A percentile compares a stretch with the other conserved stretches of the same genome.
Conservation (phyloP, 1,140 invertebrate genomes). For the Drosophila melanica region DNA sequence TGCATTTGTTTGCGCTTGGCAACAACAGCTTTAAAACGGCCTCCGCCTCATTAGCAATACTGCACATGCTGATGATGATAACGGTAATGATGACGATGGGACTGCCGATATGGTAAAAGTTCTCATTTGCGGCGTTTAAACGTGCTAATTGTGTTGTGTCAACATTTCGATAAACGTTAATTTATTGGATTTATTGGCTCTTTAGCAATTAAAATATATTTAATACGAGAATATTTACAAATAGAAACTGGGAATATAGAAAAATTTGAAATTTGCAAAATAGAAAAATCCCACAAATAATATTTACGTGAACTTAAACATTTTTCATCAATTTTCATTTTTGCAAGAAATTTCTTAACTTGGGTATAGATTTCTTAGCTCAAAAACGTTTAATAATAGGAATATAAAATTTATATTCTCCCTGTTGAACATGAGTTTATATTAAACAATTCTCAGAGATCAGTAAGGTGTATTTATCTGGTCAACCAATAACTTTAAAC, state of each 20-base stretch:
- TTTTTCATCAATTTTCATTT: too few relatives aligned
- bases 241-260: background rate
- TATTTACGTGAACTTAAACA: background rate
- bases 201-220: background rate
- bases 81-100: conserved; percentile 24
- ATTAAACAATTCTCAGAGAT: background rate
- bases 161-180: conserved; percentile 52
- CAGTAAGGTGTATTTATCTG: background rate
- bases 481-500: background rate
- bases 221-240: background rate
- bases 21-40: conserved; percentile 42
- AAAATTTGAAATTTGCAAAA: background rate
- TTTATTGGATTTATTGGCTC: conserved; percentile 41
- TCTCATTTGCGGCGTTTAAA: conserved; percentile 6
- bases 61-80: conserved; percentile 14
- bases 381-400: too few relatives aligned
- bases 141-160: conserved; percentile 36
- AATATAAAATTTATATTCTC: too few relatives aligned
- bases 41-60: conserved; percentile 19
- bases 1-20: conserved; percentile 30
- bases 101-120: conserved; percentile 39
- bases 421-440: background rate
- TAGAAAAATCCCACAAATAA: too few relatives aligned
- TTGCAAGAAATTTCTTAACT: too few relatives aligned
- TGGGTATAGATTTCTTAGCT: too few relatives aligned